phyloP scores from a whole-genome alignment of 2,797 vertebrate species.

The Sternotherus odoratus region DNA sequence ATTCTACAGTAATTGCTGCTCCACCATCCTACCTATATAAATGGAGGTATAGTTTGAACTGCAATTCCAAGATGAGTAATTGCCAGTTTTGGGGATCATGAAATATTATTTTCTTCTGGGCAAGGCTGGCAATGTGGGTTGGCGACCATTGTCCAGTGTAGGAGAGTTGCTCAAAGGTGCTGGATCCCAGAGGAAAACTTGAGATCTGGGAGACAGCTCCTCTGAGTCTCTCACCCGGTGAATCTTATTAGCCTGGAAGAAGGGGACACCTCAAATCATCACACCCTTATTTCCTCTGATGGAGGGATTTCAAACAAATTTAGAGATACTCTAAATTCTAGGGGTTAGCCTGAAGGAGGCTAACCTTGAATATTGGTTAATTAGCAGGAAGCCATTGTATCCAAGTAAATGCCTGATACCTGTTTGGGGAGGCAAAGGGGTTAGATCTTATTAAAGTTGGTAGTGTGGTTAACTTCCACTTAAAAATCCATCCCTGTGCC shows the following conservation, averaged over 20 bases:
- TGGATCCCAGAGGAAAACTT: neutral
- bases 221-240: neutral
- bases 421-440: neutral
- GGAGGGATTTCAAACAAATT: neutral
- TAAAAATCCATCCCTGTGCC: neutral
- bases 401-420: neutral
- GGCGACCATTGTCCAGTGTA: neutral
- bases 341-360: neutral
- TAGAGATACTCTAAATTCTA: neutral
- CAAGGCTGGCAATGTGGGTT: neutral
- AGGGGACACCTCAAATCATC: neutral
- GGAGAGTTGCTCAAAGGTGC: neutral
- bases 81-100: neutral
- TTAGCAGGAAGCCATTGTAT: neutral
- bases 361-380: neutral
- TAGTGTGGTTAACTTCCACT: neutral
- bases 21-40: neutral
- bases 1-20: neutral
- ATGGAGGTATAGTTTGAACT: neutral
- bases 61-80: neutral
- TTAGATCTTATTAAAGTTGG: neutral
- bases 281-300: neutral
- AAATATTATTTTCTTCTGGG: neutral
- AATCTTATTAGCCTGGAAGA: neutral
- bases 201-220: neutral